Conservation (phyloP, 1,140 invertebrate species). For the Dryas iulia region DNA sequence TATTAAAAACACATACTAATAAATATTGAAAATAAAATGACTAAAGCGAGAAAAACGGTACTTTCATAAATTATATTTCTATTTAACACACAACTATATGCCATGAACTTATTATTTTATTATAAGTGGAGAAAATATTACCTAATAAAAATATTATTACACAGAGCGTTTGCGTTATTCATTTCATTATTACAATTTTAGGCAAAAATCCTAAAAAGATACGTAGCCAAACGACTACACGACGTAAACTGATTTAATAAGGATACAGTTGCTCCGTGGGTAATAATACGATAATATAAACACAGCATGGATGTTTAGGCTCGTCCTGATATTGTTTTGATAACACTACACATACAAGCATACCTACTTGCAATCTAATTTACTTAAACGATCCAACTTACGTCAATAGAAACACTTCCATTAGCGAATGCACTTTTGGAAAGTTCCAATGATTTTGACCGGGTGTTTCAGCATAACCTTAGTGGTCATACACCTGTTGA, state of each 20-base stretch:
- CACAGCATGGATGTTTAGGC: slow-evolving; percentile 29
- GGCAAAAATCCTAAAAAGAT: not conserved
- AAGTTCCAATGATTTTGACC: not conserved
- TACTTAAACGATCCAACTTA: not conserved
- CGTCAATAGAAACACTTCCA: not conserved
- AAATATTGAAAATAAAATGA: not conserved
- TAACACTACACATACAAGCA: slow-evolving; percentile 12
- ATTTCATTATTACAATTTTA: not conserved
- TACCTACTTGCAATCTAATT: not conserved
- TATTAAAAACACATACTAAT: not conserved
- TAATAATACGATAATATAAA: slow-evolving; percentile 2
- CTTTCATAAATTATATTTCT: not conserved
- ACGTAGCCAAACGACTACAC: not conserved
- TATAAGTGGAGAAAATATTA: slow-evolving; percentile 9
- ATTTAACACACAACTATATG: not conserved
- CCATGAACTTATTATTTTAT: slow-evolving; percentile 8
- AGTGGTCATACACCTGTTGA: slow-evolving; percentile 32
- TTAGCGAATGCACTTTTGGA: not conserved
- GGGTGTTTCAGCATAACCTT: not conserved
- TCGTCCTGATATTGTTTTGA: slow-evolving; percentile 34
- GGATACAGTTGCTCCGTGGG: not conserved
- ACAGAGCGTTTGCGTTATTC: not conserved
- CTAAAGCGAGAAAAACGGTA: not conserved
- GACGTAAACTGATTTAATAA: not conserved
- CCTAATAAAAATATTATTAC: not conserved